These are phyloP conservation scores for Drosophila albomicans DNA, from an alignment of 1,140 invertebrate genomes.

Conservation along the genomic window DNA sequence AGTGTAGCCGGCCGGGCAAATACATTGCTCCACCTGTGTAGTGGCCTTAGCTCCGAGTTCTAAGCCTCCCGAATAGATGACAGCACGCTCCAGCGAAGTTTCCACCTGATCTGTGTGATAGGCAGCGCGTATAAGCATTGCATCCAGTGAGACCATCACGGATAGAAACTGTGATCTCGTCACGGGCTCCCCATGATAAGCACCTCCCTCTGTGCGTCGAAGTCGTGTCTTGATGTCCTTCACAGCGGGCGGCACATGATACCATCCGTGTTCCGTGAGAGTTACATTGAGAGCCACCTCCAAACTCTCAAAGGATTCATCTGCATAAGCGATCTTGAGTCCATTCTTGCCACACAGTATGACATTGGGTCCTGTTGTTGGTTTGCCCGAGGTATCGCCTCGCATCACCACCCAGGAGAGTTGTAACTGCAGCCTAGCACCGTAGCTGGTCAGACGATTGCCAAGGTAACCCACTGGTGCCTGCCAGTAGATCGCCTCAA, in stretches of 20 bases:
- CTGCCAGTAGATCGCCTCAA: slow-evolving; percentile 95
- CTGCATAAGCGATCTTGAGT: slow-evolving; percentile 89
- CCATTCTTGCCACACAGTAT: slow-evolving; percentile 92
- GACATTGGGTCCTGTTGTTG: slow-evolving; percentile 93
- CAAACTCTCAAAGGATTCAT: slow-evolving; percentile 85
- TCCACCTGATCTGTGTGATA: slow-evolving; percentile 98
- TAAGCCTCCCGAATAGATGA: slow-evolving; percentile 80
- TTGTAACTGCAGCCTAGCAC: slow-evolving; percentile 90
- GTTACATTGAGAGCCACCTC: slow-evolving; percentile 87
- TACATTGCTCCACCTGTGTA: slow-evolving; percentile 87
- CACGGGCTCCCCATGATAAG: slow-evolving; percentile 88
- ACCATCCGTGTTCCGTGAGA: slow-evolving; percentile 91
- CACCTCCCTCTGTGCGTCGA: slow-evolving; percentile 85
- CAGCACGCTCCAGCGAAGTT: slow-evolving; percentile 86
- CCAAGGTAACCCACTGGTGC: slow-evolving; percentile 91
- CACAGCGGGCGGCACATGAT: slow-evolving; percentile 88
- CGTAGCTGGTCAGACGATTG: slow-evolving; percentile 92
- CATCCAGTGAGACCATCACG: slow-evolving; percentile 92
- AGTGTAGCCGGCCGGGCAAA: slow-evolving; percentile 88
- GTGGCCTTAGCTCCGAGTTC: slow-evolving; percentile 64
- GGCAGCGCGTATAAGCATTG: slow-evolving; percentile 94
- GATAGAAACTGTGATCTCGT: slow-evolving; percentile 92
- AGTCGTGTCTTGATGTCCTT: slow-evolving; percentile 87
- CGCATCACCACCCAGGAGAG: slow-evolving; percentile 94
- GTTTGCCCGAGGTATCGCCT: slow-evolving; percentile 94